phyloP scores from a whole-genome alignment of 2,888 invertebrate species.

The Epirrita christyi region DNA sequence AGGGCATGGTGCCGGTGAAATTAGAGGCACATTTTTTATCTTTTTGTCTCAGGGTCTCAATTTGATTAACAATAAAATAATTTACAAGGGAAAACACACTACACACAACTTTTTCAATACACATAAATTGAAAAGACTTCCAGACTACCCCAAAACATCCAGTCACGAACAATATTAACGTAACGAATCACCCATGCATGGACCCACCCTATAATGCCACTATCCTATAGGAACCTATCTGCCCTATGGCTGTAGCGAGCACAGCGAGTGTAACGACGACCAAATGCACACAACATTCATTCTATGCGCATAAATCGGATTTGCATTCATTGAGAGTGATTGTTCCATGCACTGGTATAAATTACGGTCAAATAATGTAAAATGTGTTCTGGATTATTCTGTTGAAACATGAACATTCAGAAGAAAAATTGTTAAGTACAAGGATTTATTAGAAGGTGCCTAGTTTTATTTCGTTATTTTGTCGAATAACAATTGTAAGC shows the following conservation, averaged over 20 bases:
- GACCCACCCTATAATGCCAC: slow-evolving; percentile 7
- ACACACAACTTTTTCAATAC: slow-evolving; percentile 12
- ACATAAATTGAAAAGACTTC: slow-evolving; percentile 16
- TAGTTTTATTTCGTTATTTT: too few species aligned
- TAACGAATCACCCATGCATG: slow-evolving; percentile 26
- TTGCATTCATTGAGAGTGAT: slow-evolving; percentile 36
- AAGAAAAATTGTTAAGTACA: not conserved
- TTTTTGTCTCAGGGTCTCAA: too few species aligned
- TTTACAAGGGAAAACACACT: too few species aligned
- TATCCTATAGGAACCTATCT: slow-evolving; percentile 1
- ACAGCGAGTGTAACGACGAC: slow-evolving; percentile 7
- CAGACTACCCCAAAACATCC: slow-evolving; percentile 15
- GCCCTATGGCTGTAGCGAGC: not conserved
- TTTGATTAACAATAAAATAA: too few species aligned
- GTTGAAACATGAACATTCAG: not conserved
- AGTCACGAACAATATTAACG: slow-evolving; percentile 21
- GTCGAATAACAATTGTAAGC: too few species aligned
- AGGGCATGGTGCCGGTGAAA: too few species aligned
- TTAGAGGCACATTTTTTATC: too few species aligned
- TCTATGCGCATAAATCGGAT: slow-evolving; percentile 39
- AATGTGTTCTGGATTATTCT: slow-evolving; percentile 2
- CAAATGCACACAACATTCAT: slow-evolving; percentile 34
- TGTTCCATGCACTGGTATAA: slow-evolving; percentile 29
- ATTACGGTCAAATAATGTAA: slow-evolving; percentile 19
- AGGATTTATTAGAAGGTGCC: not conserved